Conservation (phyloP, 2,113 vertebrate genomes). For the Sphyrna mokarran region DNA sequence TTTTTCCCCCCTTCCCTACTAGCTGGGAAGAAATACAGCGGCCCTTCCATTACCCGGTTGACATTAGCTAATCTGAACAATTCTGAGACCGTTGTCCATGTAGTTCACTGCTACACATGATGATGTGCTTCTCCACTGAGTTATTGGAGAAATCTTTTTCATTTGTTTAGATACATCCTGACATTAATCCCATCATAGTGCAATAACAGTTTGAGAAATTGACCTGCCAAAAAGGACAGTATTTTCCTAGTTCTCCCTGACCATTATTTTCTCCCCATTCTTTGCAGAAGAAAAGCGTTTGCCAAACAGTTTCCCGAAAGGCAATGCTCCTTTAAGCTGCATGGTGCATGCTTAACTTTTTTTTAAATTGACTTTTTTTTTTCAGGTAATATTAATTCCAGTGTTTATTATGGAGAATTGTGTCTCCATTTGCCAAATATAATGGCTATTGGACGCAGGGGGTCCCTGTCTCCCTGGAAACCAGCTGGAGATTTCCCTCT, state of each 20-base stretch:
- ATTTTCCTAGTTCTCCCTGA: not conserved
- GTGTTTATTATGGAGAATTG: not conserved
- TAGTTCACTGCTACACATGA: not conserved
- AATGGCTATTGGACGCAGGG: not conserved
- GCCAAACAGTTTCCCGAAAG: slow-evolving; percentile 4
- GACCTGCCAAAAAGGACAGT: not conserved
- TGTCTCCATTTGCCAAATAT: slow-evolving; percentile 3
- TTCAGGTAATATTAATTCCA: slow-evolving; percentile 25
- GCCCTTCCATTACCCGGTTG: not conserved
- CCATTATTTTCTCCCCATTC: not conserved
- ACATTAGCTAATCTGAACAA: not conserved
- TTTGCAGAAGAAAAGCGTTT: not conserved
- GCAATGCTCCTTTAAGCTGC: slow-evolving; percentile 1
- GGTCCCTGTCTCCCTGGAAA: not conserved
- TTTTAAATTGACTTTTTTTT: not conserved
- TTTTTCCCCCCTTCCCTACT: not conserved
- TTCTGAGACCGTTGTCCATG: not conserved
- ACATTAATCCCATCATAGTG: not conserved
- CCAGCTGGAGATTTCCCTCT: not conserved
- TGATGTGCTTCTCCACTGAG: not conserved
- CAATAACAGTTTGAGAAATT: not conserved
- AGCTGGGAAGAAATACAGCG: not conserved
- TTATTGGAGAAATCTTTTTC: not conserved
- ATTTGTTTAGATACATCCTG: not conserved
- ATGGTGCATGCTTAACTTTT: slow-evolving; percentile 19